A percentile compares a stretch with the other conserved stretches of the same genome.
Evolutionary conservation across 2,888 invertebrate species (phyloP).

Genomic region (Microchrysa polita): DNA sequence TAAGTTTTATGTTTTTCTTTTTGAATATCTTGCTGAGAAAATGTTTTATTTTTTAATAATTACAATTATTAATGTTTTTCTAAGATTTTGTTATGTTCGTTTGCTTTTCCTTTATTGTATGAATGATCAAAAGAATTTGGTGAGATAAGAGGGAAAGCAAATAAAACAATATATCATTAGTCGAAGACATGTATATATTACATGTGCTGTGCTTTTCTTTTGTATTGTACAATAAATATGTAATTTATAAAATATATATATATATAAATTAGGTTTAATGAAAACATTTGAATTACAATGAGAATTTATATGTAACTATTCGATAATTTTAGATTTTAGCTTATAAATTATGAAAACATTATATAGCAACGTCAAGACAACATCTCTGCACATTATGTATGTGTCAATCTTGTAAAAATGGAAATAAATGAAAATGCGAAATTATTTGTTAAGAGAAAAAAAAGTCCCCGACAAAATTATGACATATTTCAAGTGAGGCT

Average conservation of each 20-base stretch:
- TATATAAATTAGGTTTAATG: slow-evolving; percentile 31
- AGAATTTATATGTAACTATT: slow-evolving; percentile 42
- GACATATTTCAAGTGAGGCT: slow-evolving; percentile 22
- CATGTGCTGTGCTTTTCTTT: slow-evolving; percentile 27
- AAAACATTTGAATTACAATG: slow-evolving; percentile 35
- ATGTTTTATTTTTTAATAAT: no score
- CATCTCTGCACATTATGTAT: no score
- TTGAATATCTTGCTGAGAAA: no score
- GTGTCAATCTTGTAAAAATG: slow-evolving; percentile 17
- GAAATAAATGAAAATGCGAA: slow-evolving; percentile 19
- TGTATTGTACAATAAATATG: slow-evolving; percentile 39
- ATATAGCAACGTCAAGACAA: no score
- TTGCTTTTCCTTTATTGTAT: no score
- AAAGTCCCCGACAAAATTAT: not conserved
- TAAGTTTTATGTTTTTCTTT: no score
- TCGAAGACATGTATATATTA: slow-evolving; percentile 8
- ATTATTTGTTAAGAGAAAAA: slow-evolving; percentile 19
- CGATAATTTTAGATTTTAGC: slow-evolving; percentile 12
- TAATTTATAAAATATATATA: slow-evolving; percentile 39
- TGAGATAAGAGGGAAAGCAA: not conserved
- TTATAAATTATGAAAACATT: no score
- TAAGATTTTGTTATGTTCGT: no score
- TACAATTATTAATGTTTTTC: no score
- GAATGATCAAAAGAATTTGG: no score
- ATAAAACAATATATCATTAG: slow-evolving; percentile 18